Conservation (phyloP, 2,113 vertebrate species). For the Scomber colias region DNA sequence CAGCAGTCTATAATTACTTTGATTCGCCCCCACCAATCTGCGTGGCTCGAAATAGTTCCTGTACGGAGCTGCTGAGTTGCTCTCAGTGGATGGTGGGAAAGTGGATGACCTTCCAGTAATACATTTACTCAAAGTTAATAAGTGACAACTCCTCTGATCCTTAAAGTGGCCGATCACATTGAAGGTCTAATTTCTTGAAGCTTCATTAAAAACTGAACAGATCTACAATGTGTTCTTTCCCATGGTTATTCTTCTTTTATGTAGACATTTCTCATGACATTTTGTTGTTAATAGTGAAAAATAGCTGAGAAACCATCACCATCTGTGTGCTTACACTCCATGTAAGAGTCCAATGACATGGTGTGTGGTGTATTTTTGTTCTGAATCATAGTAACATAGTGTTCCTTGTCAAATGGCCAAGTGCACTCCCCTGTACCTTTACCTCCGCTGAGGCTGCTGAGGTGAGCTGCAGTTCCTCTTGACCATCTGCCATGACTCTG, state of each 20-base stretch:
- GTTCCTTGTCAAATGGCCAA: constrained; percentile 76
- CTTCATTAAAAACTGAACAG: neutral
- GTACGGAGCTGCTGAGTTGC: constrained; percentile 25
- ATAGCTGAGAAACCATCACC: neutral
- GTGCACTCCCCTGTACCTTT: constrained; percentile 75
- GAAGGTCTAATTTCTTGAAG: constrained; percentile 2
- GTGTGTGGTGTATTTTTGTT: constrained; percentile 44
- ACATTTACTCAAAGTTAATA: constrained; percentile 55
- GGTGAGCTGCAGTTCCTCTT: constrained; percentile 75
- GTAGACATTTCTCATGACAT: constrained; percentile 5
- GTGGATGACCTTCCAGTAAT: constrained; percentile 48
- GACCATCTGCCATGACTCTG: constrained; percentile 81
- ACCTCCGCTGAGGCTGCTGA: constrained; percentile 58
- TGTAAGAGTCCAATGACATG: neutral
- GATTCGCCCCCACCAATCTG: constrained; percentile 34
- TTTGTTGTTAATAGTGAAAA: neutral
- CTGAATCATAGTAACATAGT: constrained; percentile 58
- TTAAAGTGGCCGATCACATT: neutral
- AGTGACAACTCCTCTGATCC: constrained; percentile 11
- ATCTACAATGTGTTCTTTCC: constrained; percentile 17
- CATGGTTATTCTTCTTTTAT: constrained; percentile 1
- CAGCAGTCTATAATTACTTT: constrained; percentile 64
- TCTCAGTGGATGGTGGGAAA: constrained; percentile 45
- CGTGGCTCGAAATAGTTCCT: constrained; percentile 53
- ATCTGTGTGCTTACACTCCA: constrained; percentile 31